Conservation (phyloP, 2,888 invertebrate genomes). For the Oscheius myriophilus region DNA sequence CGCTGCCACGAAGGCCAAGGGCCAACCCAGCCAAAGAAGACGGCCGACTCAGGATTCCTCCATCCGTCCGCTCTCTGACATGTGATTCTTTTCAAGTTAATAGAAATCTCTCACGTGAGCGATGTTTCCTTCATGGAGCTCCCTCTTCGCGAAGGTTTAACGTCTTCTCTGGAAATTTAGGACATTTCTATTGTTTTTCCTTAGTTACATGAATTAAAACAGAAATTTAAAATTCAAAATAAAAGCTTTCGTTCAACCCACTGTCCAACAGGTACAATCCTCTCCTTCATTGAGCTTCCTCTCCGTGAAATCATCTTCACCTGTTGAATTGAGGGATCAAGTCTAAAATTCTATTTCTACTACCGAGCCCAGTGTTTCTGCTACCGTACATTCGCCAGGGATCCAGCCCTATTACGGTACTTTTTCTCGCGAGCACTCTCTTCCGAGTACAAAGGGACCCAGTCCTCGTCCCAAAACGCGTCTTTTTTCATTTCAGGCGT, state of each 20-base stretch:
- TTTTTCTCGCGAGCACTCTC: conserved; percentile 47
- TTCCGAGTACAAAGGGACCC: conserved; percentile 58
- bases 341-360: background rate
- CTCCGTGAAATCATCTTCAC: conserved; percentile 15
- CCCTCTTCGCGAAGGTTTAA: background rate
- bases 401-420: conserved; percentile 44
- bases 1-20: background rate
- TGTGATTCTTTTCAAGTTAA: background rate
- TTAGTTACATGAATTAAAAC: too few species aligned
- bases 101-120: too few species aligned
- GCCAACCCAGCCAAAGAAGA: conserved; percentile 18
- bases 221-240: too few species aligned
- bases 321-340: conserved; percentile 13
- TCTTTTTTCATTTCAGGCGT: conserved; percentile 54
- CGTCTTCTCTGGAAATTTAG: background rate
- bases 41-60: background rate
- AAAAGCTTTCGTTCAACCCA: too few species aligned
- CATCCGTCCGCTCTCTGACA: background rate
- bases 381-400: conserved; percentile 44
- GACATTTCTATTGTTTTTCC: background rate
- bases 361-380: background rate
- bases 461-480: conserved; percentile 58
- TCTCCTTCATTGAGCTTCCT: conserved; percentile 20
- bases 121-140: conserved; percentile 11
- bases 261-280: conserved; percentile 4